Evolutionary conservation across 2,797 vertebrate species (phyloP).

Genomic region (Meda fulgida): DNA sequence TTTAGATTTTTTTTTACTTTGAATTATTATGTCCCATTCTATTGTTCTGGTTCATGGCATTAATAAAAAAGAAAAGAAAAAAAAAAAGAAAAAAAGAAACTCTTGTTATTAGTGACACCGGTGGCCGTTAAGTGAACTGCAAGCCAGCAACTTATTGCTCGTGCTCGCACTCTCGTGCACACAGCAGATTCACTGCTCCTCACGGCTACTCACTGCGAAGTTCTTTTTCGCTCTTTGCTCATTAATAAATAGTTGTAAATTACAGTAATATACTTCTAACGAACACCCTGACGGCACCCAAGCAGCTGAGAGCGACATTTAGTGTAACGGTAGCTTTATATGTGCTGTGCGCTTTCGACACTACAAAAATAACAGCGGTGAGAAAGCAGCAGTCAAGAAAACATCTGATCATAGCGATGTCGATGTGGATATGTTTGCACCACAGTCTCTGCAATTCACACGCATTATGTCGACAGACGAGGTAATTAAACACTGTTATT

Average conservation of each 20-base stretch:
- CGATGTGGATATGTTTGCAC: not conserved
- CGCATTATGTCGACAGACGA: not conserved
- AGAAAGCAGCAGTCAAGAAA: not conserved
- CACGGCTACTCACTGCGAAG: rapidly evolving
- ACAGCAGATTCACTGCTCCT: not conserved
- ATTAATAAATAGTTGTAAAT: not conserved
- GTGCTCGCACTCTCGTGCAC: not conserved
- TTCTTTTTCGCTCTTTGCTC: not conserved
- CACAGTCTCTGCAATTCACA: not conserved
- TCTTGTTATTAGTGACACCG: not conserved
- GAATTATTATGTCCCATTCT: too few relatives aligned
- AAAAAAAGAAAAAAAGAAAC: not conserved
- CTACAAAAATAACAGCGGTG: not conserved
- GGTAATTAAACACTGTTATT: not conserved
- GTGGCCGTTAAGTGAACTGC: not conserved
- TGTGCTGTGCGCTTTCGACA: not conserved
- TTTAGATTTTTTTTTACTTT: too few relatives aligned
- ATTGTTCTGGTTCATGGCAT: too few relatives aligned
- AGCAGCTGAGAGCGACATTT: not conserved
- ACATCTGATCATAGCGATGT: not conserved
- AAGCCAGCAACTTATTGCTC: not conserved
- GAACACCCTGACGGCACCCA: not conserved
- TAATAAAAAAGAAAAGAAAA: too few relatives aligned
- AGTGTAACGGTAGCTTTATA: not conserved
- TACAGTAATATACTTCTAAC: not conserved